phyloP scores from a whole-genome alignment of 1,140 invertebrate species.

The Listronotus oregonensis region DNA sequence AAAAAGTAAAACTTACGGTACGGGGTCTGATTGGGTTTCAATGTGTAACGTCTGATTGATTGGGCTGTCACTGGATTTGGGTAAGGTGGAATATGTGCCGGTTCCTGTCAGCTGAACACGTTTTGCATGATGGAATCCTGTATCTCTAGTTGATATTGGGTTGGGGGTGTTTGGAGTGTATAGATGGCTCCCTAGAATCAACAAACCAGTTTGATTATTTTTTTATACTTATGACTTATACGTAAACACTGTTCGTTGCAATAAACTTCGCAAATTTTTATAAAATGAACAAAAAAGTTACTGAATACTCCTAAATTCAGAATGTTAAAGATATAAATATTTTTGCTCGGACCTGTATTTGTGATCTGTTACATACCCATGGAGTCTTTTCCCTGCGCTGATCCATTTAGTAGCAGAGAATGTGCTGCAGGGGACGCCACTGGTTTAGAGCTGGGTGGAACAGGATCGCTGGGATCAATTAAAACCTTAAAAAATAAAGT shows the following conservation, averaged over 20 bases:
- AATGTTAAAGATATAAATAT: no score
- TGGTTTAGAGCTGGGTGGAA: slow-evolving; percentile 63
- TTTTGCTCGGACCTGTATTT: no score
- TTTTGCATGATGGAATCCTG: slow-evolving; percentile 52
- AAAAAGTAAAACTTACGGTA: slow-evolving; percentile 69
- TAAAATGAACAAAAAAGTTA: no score
- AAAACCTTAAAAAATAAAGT: slow-evolving; percentile 46
- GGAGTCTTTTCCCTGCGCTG: slow-evolving; percentile 61
- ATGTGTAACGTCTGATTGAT: slow-evolving; percentile 78
- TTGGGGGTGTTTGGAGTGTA: slow-evolving; percentile 64
- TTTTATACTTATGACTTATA: not conserved
- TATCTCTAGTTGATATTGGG: slow-evolving; percentile 43
- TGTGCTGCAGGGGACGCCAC: slow-evolving; percentile 75
- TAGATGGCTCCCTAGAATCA: slow-evolving; percentile 58
- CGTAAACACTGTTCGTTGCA: no score
- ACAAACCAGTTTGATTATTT: not conserved
- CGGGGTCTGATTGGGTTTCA: slow-evolving; percentile 81
- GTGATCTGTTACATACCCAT: slow-evolving; percentile 53
- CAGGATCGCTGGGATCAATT: slow-evolving; percentile 58
- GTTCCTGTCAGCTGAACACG: slow-evolving; percentile 56
- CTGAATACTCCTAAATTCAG: no score
- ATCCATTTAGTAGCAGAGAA: slow-evolving; percentile 67
- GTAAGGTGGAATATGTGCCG: slow-evolving; percentile 57
- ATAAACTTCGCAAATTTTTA: no score
- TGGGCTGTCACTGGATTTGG: slow-evolving; percentile 60